These are phyloP conservation scores for Tangara arthus DNA, from an alignment of 2,797 vertebrate species.

Conservation along the genomic window DNA sequence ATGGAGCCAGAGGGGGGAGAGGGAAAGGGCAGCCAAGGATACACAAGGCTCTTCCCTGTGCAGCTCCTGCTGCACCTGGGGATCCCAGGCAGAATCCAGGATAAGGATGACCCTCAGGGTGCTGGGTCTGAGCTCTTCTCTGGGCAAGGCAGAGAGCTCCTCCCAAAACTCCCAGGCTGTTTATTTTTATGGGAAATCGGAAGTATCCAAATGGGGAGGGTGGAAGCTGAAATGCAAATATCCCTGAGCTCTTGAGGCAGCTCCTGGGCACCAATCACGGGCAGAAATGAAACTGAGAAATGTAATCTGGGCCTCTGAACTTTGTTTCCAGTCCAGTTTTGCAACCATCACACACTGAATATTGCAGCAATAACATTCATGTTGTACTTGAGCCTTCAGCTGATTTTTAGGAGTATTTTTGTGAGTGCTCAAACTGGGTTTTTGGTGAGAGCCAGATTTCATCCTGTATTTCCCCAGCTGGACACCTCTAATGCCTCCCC, in stretches of 20 bases:
- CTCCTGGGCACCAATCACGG: background rate
- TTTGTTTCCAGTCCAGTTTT: background rate
- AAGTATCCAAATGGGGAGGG: accelerated
- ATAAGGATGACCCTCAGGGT: background rate
- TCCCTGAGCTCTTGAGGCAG: background rate
- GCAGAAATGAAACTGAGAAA: background rate
- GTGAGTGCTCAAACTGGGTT: background rate
- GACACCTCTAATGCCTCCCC: background rate
- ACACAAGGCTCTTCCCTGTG: background rate
- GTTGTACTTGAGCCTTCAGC: background rate
- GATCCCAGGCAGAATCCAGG: background rate
- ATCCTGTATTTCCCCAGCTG: background rate
- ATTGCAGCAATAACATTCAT: background rate
- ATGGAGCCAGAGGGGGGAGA: background rate
- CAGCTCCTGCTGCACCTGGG: background rate
- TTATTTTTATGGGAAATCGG: background rate
- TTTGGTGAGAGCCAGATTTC: background rate
- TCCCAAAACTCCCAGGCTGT: background rate
- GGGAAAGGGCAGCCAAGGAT: background rate
- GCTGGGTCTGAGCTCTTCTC: background rate
- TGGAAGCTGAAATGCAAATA: background rate
- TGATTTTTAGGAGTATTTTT: background rate
- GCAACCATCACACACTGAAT: background rate
- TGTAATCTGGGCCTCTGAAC: background rate
- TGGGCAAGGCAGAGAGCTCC: background rate